Evolutionary conservation across 2,888 invertebrate species (phyloP), one percentile per base, ranked within the genome.

Genomic region (Ennomos fuscantarius): DNA sequence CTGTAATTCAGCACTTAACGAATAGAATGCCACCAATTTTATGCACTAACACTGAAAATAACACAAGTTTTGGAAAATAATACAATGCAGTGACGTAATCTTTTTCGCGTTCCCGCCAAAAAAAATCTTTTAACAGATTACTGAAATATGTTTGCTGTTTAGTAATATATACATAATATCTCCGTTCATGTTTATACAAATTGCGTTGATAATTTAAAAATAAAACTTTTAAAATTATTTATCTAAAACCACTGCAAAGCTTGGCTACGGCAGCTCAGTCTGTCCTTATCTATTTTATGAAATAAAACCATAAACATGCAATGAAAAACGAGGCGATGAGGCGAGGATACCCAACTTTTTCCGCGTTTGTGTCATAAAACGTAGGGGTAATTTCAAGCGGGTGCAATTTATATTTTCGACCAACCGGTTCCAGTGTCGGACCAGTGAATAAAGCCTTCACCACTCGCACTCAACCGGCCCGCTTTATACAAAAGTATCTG

Each of bases 331-430:
- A 71, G 66, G 67, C 70, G 70, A 76, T 78, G 76, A 74, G 70
- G 69, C 73, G 69, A 71, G 74, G 74, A 74, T 74, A 74, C 69
- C 74, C 70, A 76, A 79, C 74, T 82, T 81, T 84, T 81, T 78
- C 79, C 63, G 76, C 78, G 74, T 77, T 82, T 78, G 76, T 82
- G 76, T 82, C 81, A 84, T 83, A 86, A 85, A 84, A 75, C 76
- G 81, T 79, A 78, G 78, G 80, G 80, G 81, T 85, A 85, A 86
- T 86, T 87, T 81, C 74, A 79, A 78, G 76, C 79, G 75, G 74
- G 75, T 73, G 78, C 82, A 83, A 82, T 86, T 87, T 87, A 86
- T 84, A 83, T 81, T 82, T 84, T 76, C 79, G 74, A 75, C 74
- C 76, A 78, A 73, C 80, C 72, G 72, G 78, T 73, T 77, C 69